Conservation (phyloP, 2,888 invertebrate species). For the Campoplex nolae region DNA sequence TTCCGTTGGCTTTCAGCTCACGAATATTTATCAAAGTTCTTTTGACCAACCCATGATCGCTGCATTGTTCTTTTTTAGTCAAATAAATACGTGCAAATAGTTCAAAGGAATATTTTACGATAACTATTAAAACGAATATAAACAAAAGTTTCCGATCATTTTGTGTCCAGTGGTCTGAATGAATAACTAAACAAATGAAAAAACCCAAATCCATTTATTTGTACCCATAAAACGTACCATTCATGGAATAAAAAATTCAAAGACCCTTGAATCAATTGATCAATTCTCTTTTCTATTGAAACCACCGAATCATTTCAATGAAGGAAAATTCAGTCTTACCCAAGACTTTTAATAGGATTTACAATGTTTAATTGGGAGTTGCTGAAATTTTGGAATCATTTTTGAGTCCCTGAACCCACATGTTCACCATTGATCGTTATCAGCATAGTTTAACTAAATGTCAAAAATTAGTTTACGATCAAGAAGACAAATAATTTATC, state of each 20-base stretch:
- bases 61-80: not conserved
- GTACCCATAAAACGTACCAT: too few species aligned
- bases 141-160: too few species aligned
- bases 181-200: too few species aligned
- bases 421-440: not conserved
- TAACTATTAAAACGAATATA: too few species aligned
- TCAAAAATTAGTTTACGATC: too few species aligned
- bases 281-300: not conserved
- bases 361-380: not conserved
- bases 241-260: too few species aligned
- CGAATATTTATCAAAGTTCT: not conserved
- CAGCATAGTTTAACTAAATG: too few species aligned
- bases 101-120: not conserved
- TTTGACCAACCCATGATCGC: not conserved
- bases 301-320: not conserved
- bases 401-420: not conserved
- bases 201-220: too few species aligned
- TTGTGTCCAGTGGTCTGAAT: too few species aligned
- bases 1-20: not conserved
- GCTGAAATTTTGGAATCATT: not conserved
- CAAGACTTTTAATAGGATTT: too few species aligned
- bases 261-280: too few species aligned
- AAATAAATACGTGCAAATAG: constrained; percentile 1
- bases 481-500: not conserved
- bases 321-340: not conserved